phyloP scores from a whole-genome alignment of 2,888 invertebrate genomes.

The Tipula confusa region DNA sequence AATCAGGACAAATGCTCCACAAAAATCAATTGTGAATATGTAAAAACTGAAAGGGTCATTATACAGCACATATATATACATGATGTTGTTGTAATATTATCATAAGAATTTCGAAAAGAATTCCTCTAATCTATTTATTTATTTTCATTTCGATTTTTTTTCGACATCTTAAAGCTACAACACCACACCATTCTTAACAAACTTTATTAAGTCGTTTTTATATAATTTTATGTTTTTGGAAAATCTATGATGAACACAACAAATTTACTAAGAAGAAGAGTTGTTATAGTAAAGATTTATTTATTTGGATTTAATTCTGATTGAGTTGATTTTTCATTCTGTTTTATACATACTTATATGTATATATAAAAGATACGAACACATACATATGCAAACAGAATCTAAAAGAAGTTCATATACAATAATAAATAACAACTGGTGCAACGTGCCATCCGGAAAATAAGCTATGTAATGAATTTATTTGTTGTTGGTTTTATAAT shows the following conservation, averaged over 20 bases:
- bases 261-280: neutral
- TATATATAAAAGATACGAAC: neutral
- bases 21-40: neutral
- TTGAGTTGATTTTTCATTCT: conserved; percentile 6
- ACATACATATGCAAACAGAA: too few species aligned
- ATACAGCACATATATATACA: neutral
- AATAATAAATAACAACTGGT: neutral
- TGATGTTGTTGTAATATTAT: neutral
- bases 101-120: neutral
- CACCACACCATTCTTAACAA: neutral
- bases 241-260: neutral
- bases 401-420: neutral
- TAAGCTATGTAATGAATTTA: neutral
- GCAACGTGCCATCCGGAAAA: conserved; percentile 3
- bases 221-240: neutral
- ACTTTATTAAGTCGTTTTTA: neutral
- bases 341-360: neutral
- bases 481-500: too few species aligned
- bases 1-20: neutral
- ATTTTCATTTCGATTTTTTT: neutral
- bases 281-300: conserved; percentile 1
- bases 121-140: conserved; percentile 6
- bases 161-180: neutral
- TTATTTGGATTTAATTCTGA: neutral
- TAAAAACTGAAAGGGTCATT: neutral